These are phyloP conservation scores for Idris sp. DNA, from an alignment of 1,140 invertebrate genomes.

Conservation along the genomic window DNA sequence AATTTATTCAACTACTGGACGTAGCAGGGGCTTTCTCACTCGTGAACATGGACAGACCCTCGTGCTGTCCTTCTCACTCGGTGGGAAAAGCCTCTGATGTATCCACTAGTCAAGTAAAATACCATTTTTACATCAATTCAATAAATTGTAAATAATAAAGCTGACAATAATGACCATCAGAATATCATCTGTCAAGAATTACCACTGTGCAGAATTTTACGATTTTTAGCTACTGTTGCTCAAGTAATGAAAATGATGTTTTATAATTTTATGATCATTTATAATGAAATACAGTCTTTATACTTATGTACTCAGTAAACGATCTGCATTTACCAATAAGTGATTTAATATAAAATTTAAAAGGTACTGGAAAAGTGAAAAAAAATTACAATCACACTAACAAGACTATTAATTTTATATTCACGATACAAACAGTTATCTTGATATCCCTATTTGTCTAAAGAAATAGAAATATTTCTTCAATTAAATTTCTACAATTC, in stretches of 20 bases:
- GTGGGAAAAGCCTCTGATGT: too few relatives aligned
- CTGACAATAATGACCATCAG: slow-evolving; percentile 53
- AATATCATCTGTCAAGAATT: slow-evolving; percentile 53
- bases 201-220: slow-evolving; percentile 46
- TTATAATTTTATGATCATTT: slow-evolving; percentile 53
- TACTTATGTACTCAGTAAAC: slow-evolving; percentile 34
- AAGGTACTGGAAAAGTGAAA: slow-evolving; percentile 15
- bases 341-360: slow-evolving; percentile 41
- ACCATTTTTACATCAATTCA: slow-evolving; percentile 32
- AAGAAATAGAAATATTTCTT: slow-evolving; percentile 12
- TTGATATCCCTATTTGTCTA: slow-evolving; percentile 11
- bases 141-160: slow-evolving; percentile 49
- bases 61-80: too few relatives aligned
- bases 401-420: slow-evolving; percentile 19
- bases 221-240: slow-evolving; percentile 55
- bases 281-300: slow-evolving; percentile 54
- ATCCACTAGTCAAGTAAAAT: too few relatives aligned
- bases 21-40: too few relatives aligned
- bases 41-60: too few relatives aligned
- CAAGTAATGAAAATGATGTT: slow-evolving; percentile 56
- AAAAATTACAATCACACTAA: slow-evolving; percentile 18
- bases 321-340: slow-evolving; percentile 20
- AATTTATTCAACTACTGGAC: too few relatives aligned
- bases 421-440: background rate
- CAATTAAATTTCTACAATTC: background rate